Evolutionary conservation across 2,113 vertebrate genomes (phyloP), one percentile per base, ranked within the genome.

Genomic region (Stigmatopora argus): DNA sequence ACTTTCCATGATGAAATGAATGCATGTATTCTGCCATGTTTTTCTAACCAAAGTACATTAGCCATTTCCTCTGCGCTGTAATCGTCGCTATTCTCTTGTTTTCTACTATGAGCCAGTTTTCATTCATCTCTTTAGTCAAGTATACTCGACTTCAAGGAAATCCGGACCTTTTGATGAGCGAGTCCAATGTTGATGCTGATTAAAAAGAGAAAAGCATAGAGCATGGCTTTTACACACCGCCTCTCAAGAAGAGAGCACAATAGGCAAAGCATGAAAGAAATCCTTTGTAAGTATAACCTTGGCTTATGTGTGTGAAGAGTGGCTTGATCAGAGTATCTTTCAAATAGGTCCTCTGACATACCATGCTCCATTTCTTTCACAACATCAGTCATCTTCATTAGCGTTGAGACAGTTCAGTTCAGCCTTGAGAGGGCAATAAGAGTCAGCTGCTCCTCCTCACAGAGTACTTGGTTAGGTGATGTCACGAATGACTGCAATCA

Each of bases 71-170:
- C 67, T 75, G 65, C 72, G 71, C 46, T 74, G 73, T 73, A 78
- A 67, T 58, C 66, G 61, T 77, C 74, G 72, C 81, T 67, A 82
- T 61, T 71, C 71, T 72, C 68, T 67, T 71, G 62, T 66, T 78
- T 64, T 74, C 71, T 69, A 55, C 35, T 62, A 45, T 44, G 26
- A 67, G 64, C 41, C 78, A 70, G 64, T 77, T 85, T 73, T 80
- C 80, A 77, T 71, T 79, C 71, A 71, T 65, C 68, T 67, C 62
- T 41, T 62, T 65, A 79, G 71, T 78, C 73, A 63, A 80, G 80
- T 53, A 3, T 69, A 41, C 62, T 78, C 62, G 46, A 60, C 75
- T 80, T 84, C 73, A 79, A 84, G 71, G 70, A 67, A 59, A 67
- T 19, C 53, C 46, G 21, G 60, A 72, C 12, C 75, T 81, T 55